A percentile compares a stretch with the other conserved stretches of the same genome.
These are phyloP conservation scores for Scylla paramamosain DNA, from an alignment of 1,140 invertebrate species.

Conservation along the genomic window DNA sequence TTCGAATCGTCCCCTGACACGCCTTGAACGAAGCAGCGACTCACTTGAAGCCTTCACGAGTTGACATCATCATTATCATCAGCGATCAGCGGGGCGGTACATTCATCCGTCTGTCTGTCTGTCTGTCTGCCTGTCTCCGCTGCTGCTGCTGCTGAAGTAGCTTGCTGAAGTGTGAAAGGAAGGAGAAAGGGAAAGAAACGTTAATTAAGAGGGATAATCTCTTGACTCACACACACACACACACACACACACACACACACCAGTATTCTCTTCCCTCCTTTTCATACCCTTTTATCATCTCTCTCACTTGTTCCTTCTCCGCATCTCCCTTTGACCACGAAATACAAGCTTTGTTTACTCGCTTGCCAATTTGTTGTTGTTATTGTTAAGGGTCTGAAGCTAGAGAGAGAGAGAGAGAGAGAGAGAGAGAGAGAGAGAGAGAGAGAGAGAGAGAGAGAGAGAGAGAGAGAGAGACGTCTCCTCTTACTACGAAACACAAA, in stretches of 20 bases:
- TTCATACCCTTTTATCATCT: not conserved
- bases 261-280: not conserved
- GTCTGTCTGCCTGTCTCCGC: no score
- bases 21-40: not conserved
- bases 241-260: not conserved
- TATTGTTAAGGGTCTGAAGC: not conserved
- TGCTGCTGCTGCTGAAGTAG: not conserved
- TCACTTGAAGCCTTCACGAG: not conserved
- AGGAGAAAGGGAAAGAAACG: not conserved
- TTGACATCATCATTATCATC: no score
- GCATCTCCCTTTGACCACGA: not conserved
- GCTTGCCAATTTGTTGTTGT: not conserved
- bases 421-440: constrained; percentile 10
- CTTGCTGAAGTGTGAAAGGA: not conserved
- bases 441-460: not conserved
- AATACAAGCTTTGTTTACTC: not conserved
- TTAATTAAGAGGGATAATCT: no score
- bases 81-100: no score
- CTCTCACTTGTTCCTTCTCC: not conserved
- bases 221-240: no score
- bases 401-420: not conserved
- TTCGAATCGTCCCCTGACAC: not conserved
- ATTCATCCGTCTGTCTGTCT: no score
- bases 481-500: not conserved
- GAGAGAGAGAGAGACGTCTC: not conserved